Evolutionary conservation across 2,113 vertebrate genomes (phyloP).

Genomic region (Hystrix brachyura): DNA sequence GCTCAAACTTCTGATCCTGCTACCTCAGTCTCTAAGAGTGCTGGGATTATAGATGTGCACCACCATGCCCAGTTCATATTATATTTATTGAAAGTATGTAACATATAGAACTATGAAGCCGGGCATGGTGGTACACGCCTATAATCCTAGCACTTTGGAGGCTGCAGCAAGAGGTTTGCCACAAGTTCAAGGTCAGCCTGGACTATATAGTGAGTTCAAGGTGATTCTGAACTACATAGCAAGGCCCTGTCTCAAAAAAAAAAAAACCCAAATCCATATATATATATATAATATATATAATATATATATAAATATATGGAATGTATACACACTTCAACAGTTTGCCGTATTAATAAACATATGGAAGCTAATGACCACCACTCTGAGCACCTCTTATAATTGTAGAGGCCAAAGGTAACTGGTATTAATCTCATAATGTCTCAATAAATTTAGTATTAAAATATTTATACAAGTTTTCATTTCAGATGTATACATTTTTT

Average conservation of each 20-base stretch:
- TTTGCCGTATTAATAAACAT: no score
- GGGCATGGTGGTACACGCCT: background rate
- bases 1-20: no score
- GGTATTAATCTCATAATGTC: background rate
- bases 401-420: no score
- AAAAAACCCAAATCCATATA: no score
- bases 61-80: background rate
- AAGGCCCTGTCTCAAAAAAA: background rate
- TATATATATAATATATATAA: no score
- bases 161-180: background rate
- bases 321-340: no score
- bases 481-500: background rate
- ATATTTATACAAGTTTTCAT: background rate
- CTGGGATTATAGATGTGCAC: no score
- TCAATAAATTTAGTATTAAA: background rate
- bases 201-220: background rate
- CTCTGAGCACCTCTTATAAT: no score
- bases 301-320: no score
- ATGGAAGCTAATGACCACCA: no score
- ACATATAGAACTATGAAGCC: background rate
- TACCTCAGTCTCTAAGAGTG: no score
- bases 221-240: background rate
- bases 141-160: background rate
- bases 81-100: background rate
- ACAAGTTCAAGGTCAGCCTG: background rate